These are phyloP conservation scores for Drosophila chauvacae DNA, from an alignment of 1,140 invertebrate species.

Conservation along the genomic window DNA sequence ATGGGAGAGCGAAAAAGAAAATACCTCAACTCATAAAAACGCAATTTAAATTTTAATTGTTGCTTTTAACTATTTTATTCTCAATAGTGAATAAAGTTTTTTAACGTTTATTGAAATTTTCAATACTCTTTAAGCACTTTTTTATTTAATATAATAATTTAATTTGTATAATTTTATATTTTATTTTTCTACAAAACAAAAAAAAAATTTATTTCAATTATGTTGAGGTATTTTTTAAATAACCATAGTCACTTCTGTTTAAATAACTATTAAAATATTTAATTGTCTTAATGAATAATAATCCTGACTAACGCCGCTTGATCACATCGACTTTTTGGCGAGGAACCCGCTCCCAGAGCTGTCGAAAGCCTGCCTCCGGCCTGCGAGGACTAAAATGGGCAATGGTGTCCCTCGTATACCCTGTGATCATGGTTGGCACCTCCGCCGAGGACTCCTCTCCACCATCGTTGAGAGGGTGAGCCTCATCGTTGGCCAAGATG, in stretches of 20 bases:
- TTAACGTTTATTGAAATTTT: not conserved
- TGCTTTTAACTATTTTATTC: no score
- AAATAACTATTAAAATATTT: not conserved
- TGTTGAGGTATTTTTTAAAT: not conserved
- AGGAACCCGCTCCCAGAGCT: conserved; percentile 61
- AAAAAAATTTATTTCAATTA: not conserved
- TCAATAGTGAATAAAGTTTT: not conserved
- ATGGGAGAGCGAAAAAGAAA: not conserved
- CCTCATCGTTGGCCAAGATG: conserved; percentile 13
- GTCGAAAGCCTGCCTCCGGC: conserved; percentile 52
- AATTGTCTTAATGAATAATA: not conserved
- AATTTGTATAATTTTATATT: no score
- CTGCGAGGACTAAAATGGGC: conserved; percentile 66
- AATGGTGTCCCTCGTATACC: conserved; percentile 64
- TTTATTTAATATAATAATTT: no score
- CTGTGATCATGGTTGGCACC: conserved; percentile 41
- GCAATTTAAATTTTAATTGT: not conserved
- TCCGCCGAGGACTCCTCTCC: conserved; percentile 45
- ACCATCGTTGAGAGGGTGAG: conserved; percentile 6
- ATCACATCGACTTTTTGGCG: conserved; percentile 63
- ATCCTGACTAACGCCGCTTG: conserved; percentile 35
- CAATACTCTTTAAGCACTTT: not conserved
- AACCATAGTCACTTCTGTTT: not conserved
- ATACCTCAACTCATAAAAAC: not conserved
- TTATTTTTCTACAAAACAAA: no score